A percentile compares a stretch with the other conserved stretches of the same genome.
These are phyloP conservation scores for Serilophus lunatus DNA, from an alignment of 2,113 vertebrate species.

Conservation along the genomic window DNA sequence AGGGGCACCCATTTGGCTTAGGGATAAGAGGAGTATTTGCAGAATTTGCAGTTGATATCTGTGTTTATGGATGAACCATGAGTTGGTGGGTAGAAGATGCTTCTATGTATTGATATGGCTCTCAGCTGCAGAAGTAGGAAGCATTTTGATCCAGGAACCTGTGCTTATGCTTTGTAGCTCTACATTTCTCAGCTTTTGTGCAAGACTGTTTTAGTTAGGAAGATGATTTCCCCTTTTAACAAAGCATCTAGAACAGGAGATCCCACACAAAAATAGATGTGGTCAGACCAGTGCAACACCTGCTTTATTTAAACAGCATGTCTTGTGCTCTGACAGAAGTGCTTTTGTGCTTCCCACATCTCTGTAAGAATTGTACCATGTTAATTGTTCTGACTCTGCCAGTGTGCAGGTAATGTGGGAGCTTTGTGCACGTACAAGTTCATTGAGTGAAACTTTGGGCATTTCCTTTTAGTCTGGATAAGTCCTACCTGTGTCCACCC, in stretches of 20 bases:
- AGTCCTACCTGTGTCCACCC: background rate
- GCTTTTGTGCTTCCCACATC: background rate
- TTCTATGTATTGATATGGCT: background rate
- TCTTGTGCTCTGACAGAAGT: background rate
- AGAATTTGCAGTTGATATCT: background rate
- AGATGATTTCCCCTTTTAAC: background rate
- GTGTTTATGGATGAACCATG: background rate
- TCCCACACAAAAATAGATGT: rapidly evolving
- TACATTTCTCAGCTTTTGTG: rapidly evolving
- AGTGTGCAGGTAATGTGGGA: background rate
- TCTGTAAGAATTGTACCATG: background rate
- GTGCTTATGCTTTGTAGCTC: background rate
- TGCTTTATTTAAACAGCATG: background rate
- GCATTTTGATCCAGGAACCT: background rate
- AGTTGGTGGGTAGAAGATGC: background rate
- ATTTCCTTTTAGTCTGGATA: background rate
- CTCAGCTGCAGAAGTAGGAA: background rate
- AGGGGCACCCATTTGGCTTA: background rate
- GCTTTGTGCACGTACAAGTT: background rate
- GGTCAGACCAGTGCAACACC: background rate
- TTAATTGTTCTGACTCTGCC: background rate
- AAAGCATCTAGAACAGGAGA: background rate
- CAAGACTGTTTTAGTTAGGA: background rate
- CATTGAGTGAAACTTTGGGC: background rate
- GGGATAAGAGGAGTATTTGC: background rate